Evolutionary conservation across 2,113 vertebrate genomes (phyloP), one percentile per base, ranked within the genome.

Genomic region (Dolichallabes microphthalmus): DNA sequence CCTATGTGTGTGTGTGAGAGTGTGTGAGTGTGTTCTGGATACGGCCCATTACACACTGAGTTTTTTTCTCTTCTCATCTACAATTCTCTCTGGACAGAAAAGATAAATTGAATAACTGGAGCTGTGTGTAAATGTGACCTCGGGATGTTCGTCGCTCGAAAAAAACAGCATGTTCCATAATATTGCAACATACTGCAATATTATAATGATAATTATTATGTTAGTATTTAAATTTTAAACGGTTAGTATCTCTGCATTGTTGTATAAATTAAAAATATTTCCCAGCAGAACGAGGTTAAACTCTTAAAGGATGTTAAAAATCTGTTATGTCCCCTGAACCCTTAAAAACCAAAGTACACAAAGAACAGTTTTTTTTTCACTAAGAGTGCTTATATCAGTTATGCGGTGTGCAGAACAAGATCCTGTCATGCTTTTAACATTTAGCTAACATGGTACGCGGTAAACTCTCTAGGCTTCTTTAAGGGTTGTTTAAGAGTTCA

Each of bases 21-120:
- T 53, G 76, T 80, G 58, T 82, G 71, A 27, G 83, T 88, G 80
- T 83, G 60, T 86, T 83, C 77, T 88, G 50, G 90, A 90, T 80
- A 91, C 30, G 87, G 91, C 87, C 90, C 94, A 94, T 95, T 95
- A 94, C 92, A 89, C 93, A 85, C 83, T 22, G 88, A 90, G 88
- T 89, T 90, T 91, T 45, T 92, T 78, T 90, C 90, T 86, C 77
- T 83, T 89, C 91, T 92, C 71, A 86, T 93, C 91, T 91, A 87
- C 90, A 88, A 90, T 92, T 92, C 90, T 87, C 91, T 91, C 87
- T 89, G 87, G 86, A 92, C 89, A 86, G 89, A 91, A 89, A 84
- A 91, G 89, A 92, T 90, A 91, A 90, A 92, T 87, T 92, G 85
- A 93, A 93, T 88, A 90, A 91, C 71, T 15, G 52, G 35, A 73